Conservation (phyloP, 2,888 invertebrate genomes). For the Torymus tubicola region DNA sequence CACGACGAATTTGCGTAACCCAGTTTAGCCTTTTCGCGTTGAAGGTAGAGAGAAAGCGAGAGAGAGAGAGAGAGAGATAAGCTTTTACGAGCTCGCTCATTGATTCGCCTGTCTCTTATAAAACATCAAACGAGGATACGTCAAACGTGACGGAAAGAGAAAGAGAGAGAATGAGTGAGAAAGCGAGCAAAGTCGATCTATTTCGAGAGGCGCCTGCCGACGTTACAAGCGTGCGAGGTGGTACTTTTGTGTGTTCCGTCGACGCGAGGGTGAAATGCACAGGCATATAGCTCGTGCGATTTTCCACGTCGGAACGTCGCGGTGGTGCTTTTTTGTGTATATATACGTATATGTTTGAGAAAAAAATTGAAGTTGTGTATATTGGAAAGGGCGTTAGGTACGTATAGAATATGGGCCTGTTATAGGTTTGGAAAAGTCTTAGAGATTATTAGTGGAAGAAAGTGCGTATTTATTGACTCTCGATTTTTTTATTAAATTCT, state of each 20-base stretch:
- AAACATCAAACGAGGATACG: constrained; percentile 47
- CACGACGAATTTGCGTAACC: background rate
- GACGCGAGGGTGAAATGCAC: constrained; percentile 5
- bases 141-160: constrained; percentile 33
- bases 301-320: no score
- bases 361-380: no score
- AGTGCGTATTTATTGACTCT: no score
- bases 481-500: no score
- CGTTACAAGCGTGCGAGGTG: background rate
- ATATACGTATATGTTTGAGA: no score
- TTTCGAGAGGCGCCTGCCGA: constrained; percentile 22
- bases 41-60: background rate
- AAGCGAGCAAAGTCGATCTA: constrained; percentile 32
- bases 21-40: background rate
- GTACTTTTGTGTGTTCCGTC: constrained; percentile 34
- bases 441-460: no score
- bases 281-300: no score
- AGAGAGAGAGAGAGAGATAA: constrained; percentile 30
- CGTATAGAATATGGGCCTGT: no score
- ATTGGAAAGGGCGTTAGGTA: no score
- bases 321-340: no score
- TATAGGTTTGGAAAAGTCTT: no score
- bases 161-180: no score
- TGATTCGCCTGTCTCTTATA: constrained; percentile 24
- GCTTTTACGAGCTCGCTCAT: constrained; percentile 15